phyloP scores from a whole-genome alignment of 2,888 invertebrate species.

The Andrena fulva region DNA sequence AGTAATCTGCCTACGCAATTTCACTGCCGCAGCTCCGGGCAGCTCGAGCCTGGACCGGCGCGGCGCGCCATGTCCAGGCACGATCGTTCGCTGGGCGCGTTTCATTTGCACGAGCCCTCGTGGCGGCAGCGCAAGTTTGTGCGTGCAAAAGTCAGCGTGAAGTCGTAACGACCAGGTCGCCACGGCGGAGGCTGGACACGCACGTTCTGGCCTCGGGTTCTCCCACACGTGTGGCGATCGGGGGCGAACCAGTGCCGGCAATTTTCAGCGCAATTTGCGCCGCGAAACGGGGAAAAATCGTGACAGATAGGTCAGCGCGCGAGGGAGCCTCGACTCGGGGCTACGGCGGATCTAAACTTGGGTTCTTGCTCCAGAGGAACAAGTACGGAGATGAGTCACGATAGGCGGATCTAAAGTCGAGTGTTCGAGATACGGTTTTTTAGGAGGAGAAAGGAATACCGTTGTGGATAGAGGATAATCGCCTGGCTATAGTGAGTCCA shows the following conservation, averaged over 20 bases:
- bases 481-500: too few relatives aligned
- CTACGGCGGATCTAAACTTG: background rate
- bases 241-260: constrained; percentile 29
- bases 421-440: too few relatives aligned
- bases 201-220: constrained; percentile 77
- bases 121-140: constrained; percentile 74
- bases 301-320: constrained; percentile 28
- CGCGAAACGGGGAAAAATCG: constrained; percentile 39
- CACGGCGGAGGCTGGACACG: constrained; percentile 73
- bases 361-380: constrained; percentile 7
- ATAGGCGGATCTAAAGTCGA: background rate
- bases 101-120: constrained; percentile 81
- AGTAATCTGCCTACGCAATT: constrained; percentile 76
- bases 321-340: background rate
- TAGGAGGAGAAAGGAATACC: too few relatives aligned
- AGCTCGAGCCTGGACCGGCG: constrained; percentile 44
- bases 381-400: background rate
- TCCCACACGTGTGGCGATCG: constrained; percentile 62
- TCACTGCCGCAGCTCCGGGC: constrained; percentile 73
- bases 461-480: too few relatives aligned
- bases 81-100: constrained; percentile 63
- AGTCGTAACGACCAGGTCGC: constrained; percentile 82
- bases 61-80: constrained; percentile 1
- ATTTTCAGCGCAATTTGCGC: constrained; percentile 56
- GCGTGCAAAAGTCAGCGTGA: constrained; percentile 82